These are phyloP conservation scores for Orthosia cruda DNA, from an alignment of 2,888 invertebrate species.

Conservation along the genomic window DNA sequence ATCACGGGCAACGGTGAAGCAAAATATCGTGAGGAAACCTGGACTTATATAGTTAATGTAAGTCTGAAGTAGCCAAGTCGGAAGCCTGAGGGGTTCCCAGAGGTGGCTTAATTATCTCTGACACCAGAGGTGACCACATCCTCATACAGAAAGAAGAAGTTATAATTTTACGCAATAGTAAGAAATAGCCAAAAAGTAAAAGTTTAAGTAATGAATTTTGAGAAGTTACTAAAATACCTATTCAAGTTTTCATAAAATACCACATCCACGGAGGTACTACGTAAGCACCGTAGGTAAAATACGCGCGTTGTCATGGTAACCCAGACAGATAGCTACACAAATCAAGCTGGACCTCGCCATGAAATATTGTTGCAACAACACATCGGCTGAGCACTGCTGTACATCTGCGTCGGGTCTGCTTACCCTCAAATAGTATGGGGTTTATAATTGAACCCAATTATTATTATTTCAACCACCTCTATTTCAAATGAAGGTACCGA, in stretches of 20 bases:
- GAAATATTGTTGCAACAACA: conserved; percentile 49
- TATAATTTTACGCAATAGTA: background rate
- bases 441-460: no score
- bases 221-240: conserved; percentile 1
- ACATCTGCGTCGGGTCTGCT: conserved; percentile 15
- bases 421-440: background rate
- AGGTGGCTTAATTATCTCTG: no score
- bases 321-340: conserved; percentile 46
- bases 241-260: background rate
- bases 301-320: conserved; percentile 43
- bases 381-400: conserved; percentile 28
- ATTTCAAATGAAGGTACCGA: no score
- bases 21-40: no score
- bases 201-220: background rate
- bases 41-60: no score
- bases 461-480: no score
- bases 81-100: no score
- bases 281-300: conserved; percentile 31
- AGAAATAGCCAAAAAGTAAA: background rate
- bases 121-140: no score
- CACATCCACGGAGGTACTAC: background rate
- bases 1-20: no score
- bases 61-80: no score
- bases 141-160: background rate
- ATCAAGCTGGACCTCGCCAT: conserved; percentile 32